These are phyloP conservation scores for Oedothorax gibbosus DNA, from an alignment of 1,140 invertebrate genomes.

Conservation along the genomic window DNA sequence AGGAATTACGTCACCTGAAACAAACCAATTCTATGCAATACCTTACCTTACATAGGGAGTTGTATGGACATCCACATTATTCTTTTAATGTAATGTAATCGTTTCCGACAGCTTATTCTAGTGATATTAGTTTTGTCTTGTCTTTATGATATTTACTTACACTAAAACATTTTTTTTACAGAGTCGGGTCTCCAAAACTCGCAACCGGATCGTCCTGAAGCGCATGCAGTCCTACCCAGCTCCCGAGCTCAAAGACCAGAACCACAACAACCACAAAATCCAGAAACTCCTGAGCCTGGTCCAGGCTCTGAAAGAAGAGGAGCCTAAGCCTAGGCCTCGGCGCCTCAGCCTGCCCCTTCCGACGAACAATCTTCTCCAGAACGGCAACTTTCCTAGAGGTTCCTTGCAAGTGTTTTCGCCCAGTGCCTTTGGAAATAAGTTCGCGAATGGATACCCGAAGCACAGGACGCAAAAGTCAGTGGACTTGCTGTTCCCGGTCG, in stretches of 20 bases:
- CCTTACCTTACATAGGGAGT: no score
- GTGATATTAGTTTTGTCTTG: no score
- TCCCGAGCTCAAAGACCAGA: conserved; percentile 52
- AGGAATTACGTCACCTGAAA: no score
- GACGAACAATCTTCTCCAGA: neutral
- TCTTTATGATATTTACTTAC: no score
- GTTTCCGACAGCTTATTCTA: no score
- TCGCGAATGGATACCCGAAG: conserved; percentile 15
- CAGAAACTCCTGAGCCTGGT: conserved; percentile 44
- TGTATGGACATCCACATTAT: no score
- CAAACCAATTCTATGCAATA: no score
- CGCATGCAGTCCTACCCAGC: conserved; percentile 58
- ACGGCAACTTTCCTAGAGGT: conserved; percentile 31
- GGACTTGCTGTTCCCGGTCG: neutral
- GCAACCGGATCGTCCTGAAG: conserved; percentile 33
- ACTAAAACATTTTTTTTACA: conserved; percentile 19
- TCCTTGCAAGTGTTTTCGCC: conserved; percentile 49
- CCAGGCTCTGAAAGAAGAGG: conserved; percentile 36
- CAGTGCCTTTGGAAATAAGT: neutral
- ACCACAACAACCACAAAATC: conserved; percentile 58
- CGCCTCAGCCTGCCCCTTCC: conserved; percentile 45
- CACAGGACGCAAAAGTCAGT: neutral
- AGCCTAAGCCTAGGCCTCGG: conserved; percentile 9
- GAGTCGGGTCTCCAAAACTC: conserved; percentile 18
- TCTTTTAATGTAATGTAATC: no score